These are phyloP conservation scores for Petromus typicus DNA, from an alignment of 2,113 vertebrate species.

Conservation along the genomic window DNA sequence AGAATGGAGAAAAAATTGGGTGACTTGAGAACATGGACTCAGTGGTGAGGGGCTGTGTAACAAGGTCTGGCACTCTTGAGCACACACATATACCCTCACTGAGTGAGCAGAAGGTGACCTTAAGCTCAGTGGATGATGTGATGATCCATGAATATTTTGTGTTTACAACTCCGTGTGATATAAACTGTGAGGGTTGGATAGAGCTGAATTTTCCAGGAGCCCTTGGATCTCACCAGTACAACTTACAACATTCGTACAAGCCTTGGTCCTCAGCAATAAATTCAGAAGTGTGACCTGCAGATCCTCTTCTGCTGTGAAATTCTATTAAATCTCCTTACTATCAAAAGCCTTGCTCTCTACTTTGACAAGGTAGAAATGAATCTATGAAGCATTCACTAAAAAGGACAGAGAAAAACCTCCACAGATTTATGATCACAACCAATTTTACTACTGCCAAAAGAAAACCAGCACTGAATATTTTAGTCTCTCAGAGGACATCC, in stretches of 20 bases:
- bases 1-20: background rate
- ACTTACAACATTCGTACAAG: background rate
- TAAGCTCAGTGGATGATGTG: background rate
- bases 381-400: background rate
- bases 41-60: background rate
- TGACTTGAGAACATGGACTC: background rate
- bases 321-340: background rate
- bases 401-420: slow-evolving; percentile 34
- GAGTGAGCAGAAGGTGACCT: background rate
- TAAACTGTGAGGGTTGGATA: background rate
- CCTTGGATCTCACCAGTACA: background rate
- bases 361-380: background rate
- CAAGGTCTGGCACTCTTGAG: background rate
- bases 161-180: background rate
- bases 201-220: background rate
- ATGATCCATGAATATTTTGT: background rate
- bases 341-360: background rate
- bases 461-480: slow-evolving; percentile 53
- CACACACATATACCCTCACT: background rate
- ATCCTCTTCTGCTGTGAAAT: background rate
- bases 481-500: slow-evolving; percentile 53
- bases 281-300: background rate
- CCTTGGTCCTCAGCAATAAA: background rate
- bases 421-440: slow-evolving; percentile 43
- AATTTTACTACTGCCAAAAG: slow-evolving; percentile 57